phyloP scores from a whole-genome alignment of 2,888 invertebrate genomes.

The Dryobotodes eremita region DNA sequence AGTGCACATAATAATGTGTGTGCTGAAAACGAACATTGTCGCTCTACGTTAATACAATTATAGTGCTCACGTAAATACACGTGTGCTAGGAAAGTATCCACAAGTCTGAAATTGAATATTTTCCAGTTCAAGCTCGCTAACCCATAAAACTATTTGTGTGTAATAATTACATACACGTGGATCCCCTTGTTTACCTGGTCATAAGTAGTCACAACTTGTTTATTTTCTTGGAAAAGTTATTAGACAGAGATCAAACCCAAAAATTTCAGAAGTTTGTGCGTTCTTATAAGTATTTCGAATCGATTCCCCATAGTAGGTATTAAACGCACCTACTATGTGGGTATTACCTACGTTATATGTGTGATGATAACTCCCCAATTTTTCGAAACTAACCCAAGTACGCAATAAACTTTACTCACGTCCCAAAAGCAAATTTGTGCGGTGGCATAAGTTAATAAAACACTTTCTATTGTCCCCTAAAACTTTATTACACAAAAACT shows the following conservation, averaged over 20 bases:
- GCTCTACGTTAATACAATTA: background rate
- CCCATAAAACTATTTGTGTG: background rate
- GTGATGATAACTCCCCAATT: no score
- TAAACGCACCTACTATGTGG: background rate
- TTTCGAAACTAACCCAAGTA: background rate
- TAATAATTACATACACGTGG: background rate
- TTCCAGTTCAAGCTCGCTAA: background rate
- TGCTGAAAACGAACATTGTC: background rate
- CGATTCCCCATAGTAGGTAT: background rate
- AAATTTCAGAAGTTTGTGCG: background rate
- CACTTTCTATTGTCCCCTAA: background rate
- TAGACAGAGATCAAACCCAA: background rate
- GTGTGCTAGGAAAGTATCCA: background rate
- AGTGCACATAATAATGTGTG: no score
- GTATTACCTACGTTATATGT: background rate
- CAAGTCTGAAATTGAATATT: background rate
- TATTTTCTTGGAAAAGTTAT: background rate
- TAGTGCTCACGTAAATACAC: background rate
- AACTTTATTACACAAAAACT: background rate
- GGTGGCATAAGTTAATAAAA: background rate
- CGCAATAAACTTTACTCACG: background rate
- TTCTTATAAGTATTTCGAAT: background rate
- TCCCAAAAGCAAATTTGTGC: background rate
- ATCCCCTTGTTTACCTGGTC: background rate
- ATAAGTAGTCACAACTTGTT: background rate